phyloP scores from a whole-genome alignment of 2,113 vertebrate genomes.

The Callithrix jacchus region DNA sequence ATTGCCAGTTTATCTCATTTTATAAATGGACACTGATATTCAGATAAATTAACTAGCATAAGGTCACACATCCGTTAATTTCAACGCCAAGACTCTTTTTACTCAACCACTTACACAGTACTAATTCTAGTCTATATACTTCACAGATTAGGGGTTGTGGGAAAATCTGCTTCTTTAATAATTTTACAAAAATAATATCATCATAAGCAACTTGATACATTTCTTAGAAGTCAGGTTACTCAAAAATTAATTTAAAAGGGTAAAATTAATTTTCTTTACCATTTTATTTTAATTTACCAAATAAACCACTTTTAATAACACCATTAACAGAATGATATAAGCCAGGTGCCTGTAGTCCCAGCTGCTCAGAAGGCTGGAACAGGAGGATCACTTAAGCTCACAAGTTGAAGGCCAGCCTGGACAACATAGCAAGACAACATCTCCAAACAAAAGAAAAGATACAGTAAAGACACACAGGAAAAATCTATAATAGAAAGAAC shows the following conservation, averaged over 20 bases:
- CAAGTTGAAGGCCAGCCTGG: too few species aligned
- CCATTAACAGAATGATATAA: neutral
- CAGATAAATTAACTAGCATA: conserved; percentile 11
- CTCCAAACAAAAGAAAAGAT: too few species aligned
- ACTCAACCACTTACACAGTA: conserved; percentile 5
- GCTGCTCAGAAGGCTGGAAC: too few species aligned
- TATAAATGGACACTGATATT: conserved; percentile 15
- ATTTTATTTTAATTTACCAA: conserved; percentile 16
- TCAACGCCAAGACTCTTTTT: neutral
- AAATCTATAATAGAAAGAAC: neutral
- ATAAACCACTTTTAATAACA: neutral
- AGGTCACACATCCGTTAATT: neutral
- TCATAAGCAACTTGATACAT: neutral
- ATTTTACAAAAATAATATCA: neutral
- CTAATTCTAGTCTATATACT: neutral
- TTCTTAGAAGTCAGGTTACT: neutral
- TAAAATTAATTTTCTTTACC: conserved; percentile 40
- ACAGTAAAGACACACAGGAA: neutral
- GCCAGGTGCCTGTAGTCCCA: too few species aligned
- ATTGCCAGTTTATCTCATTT: neutral
- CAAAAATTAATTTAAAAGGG: conserved; percentile 7
- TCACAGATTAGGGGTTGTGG: neutral
- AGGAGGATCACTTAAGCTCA: too few species aligned
- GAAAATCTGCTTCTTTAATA: neutral
- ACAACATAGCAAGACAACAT: too few species aligned